Base-by-base conservation (phyloP, 2,888 invertebrate genomes). In the Acanthosepion esculentum region DNA sequence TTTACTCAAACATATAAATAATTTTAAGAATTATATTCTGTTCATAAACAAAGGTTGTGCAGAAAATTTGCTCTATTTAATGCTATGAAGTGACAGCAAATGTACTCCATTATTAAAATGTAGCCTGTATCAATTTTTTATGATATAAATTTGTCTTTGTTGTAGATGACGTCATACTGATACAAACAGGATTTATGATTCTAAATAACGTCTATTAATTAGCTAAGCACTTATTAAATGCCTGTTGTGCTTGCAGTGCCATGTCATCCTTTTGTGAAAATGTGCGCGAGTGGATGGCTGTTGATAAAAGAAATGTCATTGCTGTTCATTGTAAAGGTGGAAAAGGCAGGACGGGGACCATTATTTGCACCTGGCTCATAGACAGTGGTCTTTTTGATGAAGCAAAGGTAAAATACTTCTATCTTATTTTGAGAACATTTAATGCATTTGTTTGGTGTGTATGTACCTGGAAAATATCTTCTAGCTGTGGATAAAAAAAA, bases 251-350 rank as follows among this genome's bases (percentile, higher is more conserved):
- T 96, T 96, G 41, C 96, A 98, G 98, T 94, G 97, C 98, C 91
- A 97, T 98, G 97, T 94, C 98, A 91, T 96, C 96, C 78, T 98
- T 98, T 96, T 97, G 97, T 94, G 96, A 97, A 53, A 97, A 97
- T 96, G 98, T 97, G 18, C 96, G 97, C 59, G 96, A 96, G 92
- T 98, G 97, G 97, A 96, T 98, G 96, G 96, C 96, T 48, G 96
- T 96, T 18, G 97, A 98, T 95, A 96, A 97, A n/a, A 94, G 96
- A 26, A 98, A 98, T 96, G 97, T 98, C 20, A 97, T 98, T 64
- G 98, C 98, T 26, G 97, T 98, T n/a, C 98, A 98, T 96, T 98
- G 98, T 96, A 98, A 98, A 96, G 98, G 98, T 33, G 98, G 98
- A 4, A 98, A 98, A 96, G 98, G 98, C 4, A 97, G 98, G 48